These are phyloP conservation scores for Mirza zaza DNA, from an alignment of 2,113 vertebrate species.

Conservation along the genomic window DNA sequence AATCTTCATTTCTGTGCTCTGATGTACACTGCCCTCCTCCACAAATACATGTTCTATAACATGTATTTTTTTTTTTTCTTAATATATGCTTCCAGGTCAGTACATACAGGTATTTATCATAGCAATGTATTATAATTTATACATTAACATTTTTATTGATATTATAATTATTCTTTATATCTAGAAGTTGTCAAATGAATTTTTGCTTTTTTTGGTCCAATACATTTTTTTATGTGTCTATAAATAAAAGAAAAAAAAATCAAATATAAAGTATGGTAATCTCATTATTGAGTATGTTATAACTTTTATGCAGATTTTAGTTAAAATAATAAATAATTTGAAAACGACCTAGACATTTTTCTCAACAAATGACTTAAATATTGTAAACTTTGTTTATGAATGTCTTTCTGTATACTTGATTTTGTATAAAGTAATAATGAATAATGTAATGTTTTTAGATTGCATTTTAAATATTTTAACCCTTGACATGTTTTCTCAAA, in stretches of 20 bases:
- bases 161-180: not conserved
- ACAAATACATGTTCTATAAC: not conserved
- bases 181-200: not conserved
- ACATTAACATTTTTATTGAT: not conserved
- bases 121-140: not conserved
- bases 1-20: not conserved
- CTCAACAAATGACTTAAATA: slow-evolving; percentile 7
- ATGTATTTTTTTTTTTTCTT: not conserved
- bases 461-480: slow-evolving; percentile 31
- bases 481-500: not conserved
- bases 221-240: not conserved
- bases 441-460: not conserved
- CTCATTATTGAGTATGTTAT: slow-evolving; percentile 10
- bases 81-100: not conserved
- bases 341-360: slow-evolving; percentile 32
- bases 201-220: not conserved
- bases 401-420: not conserved
- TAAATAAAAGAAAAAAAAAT: not conserved
- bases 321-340: slow-evolving; percentile 7
- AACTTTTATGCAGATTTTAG: slow-evolving; percentile 7
- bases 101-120: slow-evolving; percentile 12
- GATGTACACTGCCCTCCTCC: not conserved
- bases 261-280: not conserved
- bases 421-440: not conserved
- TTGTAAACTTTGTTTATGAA: slow-evolving; percentile 10